Evolutionary conservation across 2,888 invertebrate genomes (phyloP), one percentile per base, ranked within the genome.

Genomic region (Dynastes hyllus): DNA sequence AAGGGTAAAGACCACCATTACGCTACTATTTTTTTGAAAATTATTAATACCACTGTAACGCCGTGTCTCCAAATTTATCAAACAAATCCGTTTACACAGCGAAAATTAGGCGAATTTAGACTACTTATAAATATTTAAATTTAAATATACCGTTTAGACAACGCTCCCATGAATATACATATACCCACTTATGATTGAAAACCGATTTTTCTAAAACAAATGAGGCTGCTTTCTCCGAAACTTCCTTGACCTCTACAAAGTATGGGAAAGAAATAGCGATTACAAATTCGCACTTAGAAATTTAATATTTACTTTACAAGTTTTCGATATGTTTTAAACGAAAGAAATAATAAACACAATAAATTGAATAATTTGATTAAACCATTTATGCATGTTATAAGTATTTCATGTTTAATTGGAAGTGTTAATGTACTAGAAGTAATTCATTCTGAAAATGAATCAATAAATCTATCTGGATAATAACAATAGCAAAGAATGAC

Each of bases 151-250:
- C 5, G 6, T 55, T 55, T 27, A 16, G 9, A 16, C n/a, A 32
- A 63, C 27, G 13, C 27, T 32, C 22, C 22, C 29, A 61, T 29
- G 2, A 61, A 22, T 32, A 8, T 16, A 53, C 53, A 53, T 11
- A 32, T 13, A 32, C 11, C 9, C 63, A 32, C 8, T 27, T 63
- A 22, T 22, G 8, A 11, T 11, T 63, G 63, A 63, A 63, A 27
- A 63, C 32, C 9, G 13, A 63, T 63, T 29, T 27, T 63, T 29
- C 29, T 32, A 32, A 63, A n/a, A 63, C 13, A 63, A 63, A 63
- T 13, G 29, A 63, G 29, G 29, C 32, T 63, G 32, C 63, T 63
- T 63, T 63, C 63, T 63, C 63, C 32, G 32, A 32, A 32, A 63
- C 32, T 63, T 63, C 29, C 32, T 27, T 32, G 63, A 63, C 32